phyloP scores from a whole-genome alignment of 2,888 invertebrate species.

The Caenorhabditis wallacei region DNA sequence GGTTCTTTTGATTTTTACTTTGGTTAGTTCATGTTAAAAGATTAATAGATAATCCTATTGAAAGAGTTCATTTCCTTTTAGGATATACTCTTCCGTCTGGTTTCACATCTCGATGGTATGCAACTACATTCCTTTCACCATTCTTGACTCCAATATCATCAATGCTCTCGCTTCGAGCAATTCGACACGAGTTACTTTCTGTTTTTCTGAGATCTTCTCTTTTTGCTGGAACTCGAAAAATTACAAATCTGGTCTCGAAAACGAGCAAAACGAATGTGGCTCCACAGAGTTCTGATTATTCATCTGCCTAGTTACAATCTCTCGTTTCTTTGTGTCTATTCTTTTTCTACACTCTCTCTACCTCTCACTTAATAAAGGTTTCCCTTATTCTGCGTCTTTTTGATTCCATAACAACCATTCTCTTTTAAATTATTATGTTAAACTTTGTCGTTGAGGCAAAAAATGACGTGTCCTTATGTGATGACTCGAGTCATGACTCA shows the following conservation, averaged over 20 bases:
- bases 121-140: slow-evolving; percentile 60
- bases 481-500: not conserved
- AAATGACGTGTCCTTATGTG: not conserved
- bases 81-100: slow-evolving; percentile 54
- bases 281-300: slow-evolving; percentile 61
- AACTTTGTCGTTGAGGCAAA: too few relatives aligned
- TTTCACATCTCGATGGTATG: slow-evolving; percentile 62
- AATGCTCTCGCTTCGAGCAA: slow-evolving; percentile 59
- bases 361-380: slow-evolving; percentile 46
- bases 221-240: slow-evolving; percentile 43
- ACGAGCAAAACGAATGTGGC: slow-evolving; percentile 53
- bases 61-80: slow-evolving; percentile 28
- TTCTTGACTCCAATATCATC: slow-evolving; percentile 62
- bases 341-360: slow-evolving; percentile 17
- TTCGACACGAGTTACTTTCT: slow-evolving; percentile 54
- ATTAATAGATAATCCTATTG: slow-evolving; percentile 1
- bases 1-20: slow-evolving; percentile 65
- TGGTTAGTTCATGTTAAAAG: slow-evolving; percentile 36
- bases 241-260: slow-evolving; percentile 48
- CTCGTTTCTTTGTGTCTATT: slow-evolving; percentile 2
- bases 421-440: too few relatives aligned
- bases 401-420: slow-evolving; percentile 39
- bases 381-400: slow-evolving; percentile 12
- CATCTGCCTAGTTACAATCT: slow-evolving; percentile 45
- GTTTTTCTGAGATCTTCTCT: slow-evolving; percentile 33